Base-by-base conservation (phyloP, 1,140 invertebrate genomes). In the Heliothis virescens region DNA sequence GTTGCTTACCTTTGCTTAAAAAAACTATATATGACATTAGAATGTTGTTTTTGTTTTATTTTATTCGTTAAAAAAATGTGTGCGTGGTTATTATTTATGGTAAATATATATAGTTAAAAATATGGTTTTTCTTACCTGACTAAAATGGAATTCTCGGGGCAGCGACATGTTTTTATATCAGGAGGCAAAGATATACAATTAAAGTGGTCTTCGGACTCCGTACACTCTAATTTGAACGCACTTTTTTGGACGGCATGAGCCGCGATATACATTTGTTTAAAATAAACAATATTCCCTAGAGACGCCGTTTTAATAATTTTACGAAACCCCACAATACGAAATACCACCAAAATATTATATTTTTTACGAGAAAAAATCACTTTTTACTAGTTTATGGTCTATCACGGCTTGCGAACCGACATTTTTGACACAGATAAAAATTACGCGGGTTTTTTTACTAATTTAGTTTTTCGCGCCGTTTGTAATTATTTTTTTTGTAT, bases 161-260 rank as follows among this genome's bases (percentile, higher is more conserved):
- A 94, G 71, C 21, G 91, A 93, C 92, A 93, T 94, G 26, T 21
- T 63, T 62, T 29, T 21, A 93, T 93, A 62, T 93, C 91, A 1
- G 92, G 92, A 3, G 92, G 91, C 5, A 85, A 78, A 29, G 86
- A 83, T 71, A 89, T 85, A 60, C 81, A 84, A 50, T 80, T 86
- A 88, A 90, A 89, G 60, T 92, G 89, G 34, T 94, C 90, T 69
- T 94, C 92, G 5, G 92, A 91, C 82, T 94, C 92, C 78, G 92
- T 94, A 1, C 91, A 94, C 75, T 89, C 87, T 63, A 76, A 83
- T 79, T 85, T 90, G 16, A 85, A 79, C 41, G 82, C 81, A 63
- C 79, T 80, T 83, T 82, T 85, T 62, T 81, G 80, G 71, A 91
- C 90, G 91, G 91, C 90, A 83, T 85, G 21, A 79, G 89, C 91